These are phyloP conservation scores for Cecropterus lyciades DNA, from an alignment of 1,140 invertebrate species.

Conservation along the genomic window DNA sequence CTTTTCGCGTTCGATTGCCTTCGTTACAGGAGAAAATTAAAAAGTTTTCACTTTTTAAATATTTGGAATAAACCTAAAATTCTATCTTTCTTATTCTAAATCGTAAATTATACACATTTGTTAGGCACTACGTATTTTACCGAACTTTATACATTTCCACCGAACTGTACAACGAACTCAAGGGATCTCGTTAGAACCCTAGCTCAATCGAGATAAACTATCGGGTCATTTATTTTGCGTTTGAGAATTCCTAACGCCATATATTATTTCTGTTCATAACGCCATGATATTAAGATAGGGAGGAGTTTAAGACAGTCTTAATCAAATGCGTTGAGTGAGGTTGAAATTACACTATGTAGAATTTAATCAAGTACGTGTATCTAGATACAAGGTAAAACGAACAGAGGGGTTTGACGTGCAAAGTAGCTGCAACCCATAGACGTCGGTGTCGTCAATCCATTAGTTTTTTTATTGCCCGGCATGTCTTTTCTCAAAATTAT, in stretches of 20 bases:
- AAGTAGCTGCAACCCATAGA: too few relatives aligned
- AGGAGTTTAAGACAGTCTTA: neutral
- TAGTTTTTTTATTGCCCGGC: too few relatives aligned
- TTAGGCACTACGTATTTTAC: constrained; percentile 1
- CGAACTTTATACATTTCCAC: neutral
- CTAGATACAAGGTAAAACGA: neutral
- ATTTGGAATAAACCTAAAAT: too few relatives aligned
- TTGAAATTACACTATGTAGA: too few relatives aligned
- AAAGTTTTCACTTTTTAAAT: too few relatives aligned
- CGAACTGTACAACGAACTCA: constrained; percentile 14
- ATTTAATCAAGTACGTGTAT: neutral
- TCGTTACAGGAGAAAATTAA: too few relatives aligned
- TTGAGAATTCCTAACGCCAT: constrained; percentile 23
- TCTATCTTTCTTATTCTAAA: too few relatives aligned
- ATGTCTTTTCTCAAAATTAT: too few relatives aligned
- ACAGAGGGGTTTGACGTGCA: too few relatives aligned
- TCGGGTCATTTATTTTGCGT: constrained; percentile 22
- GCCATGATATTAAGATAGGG: neutral
- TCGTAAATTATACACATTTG: neutral
- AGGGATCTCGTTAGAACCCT: constrained; percentile 24
- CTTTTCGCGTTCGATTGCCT: too few relatives aligned
- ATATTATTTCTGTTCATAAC: constrained; percentile 9
- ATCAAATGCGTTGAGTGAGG: neutral
- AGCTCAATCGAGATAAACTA: constrained; percentile 19
- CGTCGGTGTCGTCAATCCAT: neutral